phyloP scores from a whole-genome alignment of 2,113 vertebrate genomes.

The Mellivora capensis region DNA sequence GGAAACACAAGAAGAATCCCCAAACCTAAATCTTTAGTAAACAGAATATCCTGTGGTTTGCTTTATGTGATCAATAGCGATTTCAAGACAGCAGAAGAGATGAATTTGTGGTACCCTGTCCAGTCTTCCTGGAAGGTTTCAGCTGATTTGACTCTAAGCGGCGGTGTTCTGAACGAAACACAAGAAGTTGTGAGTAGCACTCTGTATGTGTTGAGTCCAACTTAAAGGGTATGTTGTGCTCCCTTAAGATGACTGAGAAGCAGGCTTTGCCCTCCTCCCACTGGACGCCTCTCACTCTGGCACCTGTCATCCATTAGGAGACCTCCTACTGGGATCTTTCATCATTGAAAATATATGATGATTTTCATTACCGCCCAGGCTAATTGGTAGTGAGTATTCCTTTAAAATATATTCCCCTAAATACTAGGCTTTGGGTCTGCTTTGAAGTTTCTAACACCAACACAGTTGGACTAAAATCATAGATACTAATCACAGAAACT shows the following conservation, averaged over 20 bases:
- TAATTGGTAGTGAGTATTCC: conserved; percentile 87
- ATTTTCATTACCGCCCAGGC: conserved; percentile 83
- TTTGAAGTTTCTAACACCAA: conserved; percentile 70
- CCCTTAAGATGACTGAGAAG: conserved; percentile 49
- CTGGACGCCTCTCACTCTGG: conserved; percentile 81
- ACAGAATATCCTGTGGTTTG: background rate
- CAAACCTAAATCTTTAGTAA: background rate
- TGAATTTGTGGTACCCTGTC: background rate
- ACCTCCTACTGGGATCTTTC: conserved; percentile 90
- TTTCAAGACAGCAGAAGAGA: background rate
- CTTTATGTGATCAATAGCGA: background rate
- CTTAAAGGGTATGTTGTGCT: conserved; percentile 37
- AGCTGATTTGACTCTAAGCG: background rate
- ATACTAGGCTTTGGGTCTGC: conserved; percentile 59
- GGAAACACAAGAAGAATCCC: background rate
- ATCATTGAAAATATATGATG: conserved; percentile 91
- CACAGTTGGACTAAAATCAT: conserved; percentile 69
- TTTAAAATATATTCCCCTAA: conserved; percentile 79
- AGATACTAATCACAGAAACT: conserved; percentile 71
- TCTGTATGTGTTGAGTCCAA: conserved; percentile 43
- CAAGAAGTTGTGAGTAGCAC: background rate
- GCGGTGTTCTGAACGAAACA: background rate
- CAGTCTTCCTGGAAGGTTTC: background rate
- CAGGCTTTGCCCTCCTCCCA: conserved; percentile 50
- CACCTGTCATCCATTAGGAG: conserved; percentile 92